Base-by-base conservation (phyloP, 2,797 vertebrate genomes). In the Coregonus suidteri region DNA sequence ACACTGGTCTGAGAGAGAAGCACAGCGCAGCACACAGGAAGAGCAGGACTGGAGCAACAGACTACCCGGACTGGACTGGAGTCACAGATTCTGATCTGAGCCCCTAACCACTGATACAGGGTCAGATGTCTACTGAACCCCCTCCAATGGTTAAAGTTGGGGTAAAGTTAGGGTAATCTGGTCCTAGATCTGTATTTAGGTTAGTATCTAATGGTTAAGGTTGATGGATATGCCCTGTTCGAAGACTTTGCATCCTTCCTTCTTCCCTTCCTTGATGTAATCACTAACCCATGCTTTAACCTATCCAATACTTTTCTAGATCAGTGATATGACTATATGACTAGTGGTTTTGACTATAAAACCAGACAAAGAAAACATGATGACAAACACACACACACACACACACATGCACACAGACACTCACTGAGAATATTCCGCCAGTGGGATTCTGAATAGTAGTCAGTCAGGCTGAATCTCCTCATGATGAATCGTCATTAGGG, bases 1-100 rank as follows among this genome's bases (percentile, higher is more conserved):
- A 73, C 77, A 81, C 79, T 75, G 81, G 80, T 64, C 79, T 82
- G 73, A 78, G 73, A 84, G 79, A 83, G 77, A 79, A 68, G 75
- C 73, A 80, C 77, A 79, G 79, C 81, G 81, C 77, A 78, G 81
- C 79, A 74, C 78, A 82, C 62, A 71, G 51, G 3, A 83, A 81
- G 77, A 82, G 6, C 47, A 9, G 79, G 68, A 72, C 4, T 30
- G 81, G 85, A 83, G 4, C 20, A 41, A 4, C 31, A 20, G 16
- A 15, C 16, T 20, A 9, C 34, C n/a, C 3, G 20, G 18, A 2
- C 37, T 41, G 78, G 79, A 77, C 51, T 14, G 77, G 82, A 86
- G 66, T 72, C 3, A 11, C 37, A 52, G 30, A 11, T 72, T 75
- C 74, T 53, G 71, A 66, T 76, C 68, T 70, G 34, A 47, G 52